A percentile compares a stretch with the other conserved stretches of the same genome.
phyloP scores from a whole-genome alignment of 2,113 vertebrate genomes.

The Muscicapa adusta region DNA sequence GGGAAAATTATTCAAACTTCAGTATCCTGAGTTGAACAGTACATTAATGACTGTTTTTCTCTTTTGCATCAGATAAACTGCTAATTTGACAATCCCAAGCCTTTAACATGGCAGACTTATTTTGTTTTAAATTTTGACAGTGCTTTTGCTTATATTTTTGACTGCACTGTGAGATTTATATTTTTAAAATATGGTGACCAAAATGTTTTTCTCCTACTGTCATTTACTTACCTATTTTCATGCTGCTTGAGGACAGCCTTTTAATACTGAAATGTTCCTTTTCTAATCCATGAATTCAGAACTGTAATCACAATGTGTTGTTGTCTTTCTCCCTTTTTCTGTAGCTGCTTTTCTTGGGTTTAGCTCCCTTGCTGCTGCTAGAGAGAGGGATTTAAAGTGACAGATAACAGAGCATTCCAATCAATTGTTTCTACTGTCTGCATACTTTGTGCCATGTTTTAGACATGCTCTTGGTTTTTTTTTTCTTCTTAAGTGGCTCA shows the following conservation, averaged over 20 bases:
- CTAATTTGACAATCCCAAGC: not conserved
- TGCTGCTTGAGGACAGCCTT: not conserved
- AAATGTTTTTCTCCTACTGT: not conserved
- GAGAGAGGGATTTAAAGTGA: conserved; percentile 22
- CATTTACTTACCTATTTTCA: not conserved
- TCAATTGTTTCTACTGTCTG: conserved; percentile 2
- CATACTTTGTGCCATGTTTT: not conserved
- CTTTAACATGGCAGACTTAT: not conserved
- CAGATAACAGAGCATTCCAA: conserved; percentile 14
- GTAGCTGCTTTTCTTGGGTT: not conserved
- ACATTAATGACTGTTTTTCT: not conserved
- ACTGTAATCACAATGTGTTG: not conserved
- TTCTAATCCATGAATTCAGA: not conserved
- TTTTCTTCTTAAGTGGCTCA: conserved; percentile 11
- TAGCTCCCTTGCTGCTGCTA: not conserved
- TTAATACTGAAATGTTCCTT: not conserved
- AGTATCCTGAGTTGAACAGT: not conserved
- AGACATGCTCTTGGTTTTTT: not conserved
- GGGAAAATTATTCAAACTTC: not conserved
- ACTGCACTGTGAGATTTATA: not conserved
- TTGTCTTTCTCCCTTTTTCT: not conserved
- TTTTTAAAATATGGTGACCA: not conserved
- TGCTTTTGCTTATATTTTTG: not conserved
- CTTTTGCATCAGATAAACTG: not conserved
- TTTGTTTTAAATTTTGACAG: not conserved